These are phyloP conservation scores for Cervus canadensis DNA, from an alignment of 2,113 vertebrate species.

Conservation along the genomic window DNA sequence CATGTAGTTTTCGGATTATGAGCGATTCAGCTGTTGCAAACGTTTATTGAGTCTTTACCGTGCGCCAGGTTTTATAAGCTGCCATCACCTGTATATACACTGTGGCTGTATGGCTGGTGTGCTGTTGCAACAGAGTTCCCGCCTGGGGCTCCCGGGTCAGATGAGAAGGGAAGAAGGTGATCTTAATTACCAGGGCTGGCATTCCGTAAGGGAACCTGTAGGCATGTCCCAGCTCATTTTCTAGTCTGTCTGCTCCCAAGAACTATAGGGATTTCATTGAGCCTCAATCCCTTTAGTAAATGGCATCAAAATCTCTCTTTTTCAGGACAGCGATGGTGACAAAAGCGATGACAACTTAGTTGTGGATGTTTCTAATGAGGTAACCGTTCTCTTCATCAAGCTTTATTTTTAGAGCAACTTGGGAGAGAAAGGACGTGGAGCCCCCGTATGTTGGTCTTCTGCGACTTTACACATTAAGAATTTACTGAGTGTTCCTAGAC, in stretches of 20 bases:
- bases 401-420: not conserved
- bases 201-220: not conserved
- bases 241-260: not conserved
- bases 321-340: constrained; percentile 88
- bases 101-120: not conserved
- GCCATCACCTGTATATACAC: not conserved
- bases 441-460: not conserved
- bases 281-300: constrained; percentile 55
- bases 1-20: not conserved
- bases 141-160: not conserved
- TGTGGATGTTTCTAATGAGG: constrained; percentile 91
- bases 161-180: not conserved
- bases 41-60: not conserved
- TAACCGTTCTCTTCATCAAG: constrained; percentile 68
- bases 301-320: constrained; percentile 69
- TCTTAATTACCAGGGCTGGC: not conserved
- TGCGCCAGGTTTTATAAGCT: not conserved
- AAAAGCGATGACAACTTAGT: constrained; percentile 91
- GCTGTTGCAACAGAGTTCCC: not conserved
- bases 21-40: not conserved
- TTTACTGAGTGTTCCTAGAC: not conserved
- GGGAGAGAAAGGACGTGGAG: not conserved
- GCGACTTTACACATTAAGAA: not conserved
- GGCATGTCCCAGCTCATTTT: not conserved
- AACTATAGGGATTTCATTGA: not conserved